Evolutionary conservation across 2,113 vertebrate species (phyloP).

Genomic region (Larimichthys crocea): DNA sequence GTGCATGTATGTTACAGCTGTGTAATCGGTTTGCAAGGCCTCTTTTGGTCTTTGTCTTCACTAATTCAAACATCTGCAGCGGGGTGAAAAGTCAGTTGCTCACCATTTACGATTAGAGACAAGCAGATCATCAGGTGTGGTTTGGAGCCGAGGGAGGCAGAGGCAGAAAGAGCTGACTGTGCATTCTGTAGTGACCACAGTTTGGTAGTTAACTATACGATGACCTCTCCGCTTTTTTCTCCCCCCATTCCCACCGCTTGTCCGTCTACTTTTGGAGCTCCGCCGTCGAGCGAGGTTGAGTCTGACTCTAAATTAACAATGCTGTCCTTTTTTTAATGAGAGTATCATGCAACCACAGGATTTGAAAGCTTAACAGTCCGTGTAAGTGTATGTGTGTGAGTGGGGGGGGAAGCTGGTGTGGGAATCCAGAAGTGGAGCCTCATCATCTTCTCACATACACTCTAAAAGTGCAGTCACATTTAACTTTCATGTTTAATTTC

Average conservation of each 20-base stretch:
- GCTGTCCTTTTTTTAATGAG: constrained; percentile 18
- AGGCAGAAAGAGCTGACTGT: constrained; percentile 58
- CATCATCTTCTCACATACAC: neutral
- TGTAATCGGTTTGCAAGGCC: neutral
- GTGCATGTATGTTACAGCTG: constrained; percentile 21
- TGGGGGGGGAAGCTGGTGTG: too few relatives aligned
- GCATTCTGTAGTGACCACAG: constrained; percentile 57
- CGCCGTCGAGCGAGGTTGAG: constrained; percentile 13
- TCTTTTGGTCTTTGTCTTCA: constrained; percentile 17
- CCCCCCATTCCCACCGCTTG: constrained; percentile 15
- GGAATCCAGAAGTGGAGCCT: neutral
- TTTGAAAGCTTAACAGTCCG: neutral
- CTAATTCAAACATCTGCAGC: neutral
- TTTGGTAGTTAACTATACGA: constrained; percentile 49
- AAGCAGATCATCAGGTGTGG: constrained; percentile 45
- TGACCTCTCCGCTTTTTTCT: constrained; percentile 14
- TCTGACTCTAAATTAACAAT: constrained; percentile 21
- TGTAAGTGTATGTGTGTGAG: neutral
- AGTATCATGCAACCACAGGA: constrained; percentile 1
- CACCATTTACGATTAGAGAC: constrained; percentile 6
- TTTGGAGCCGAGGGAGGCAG: constrained; percentile 30
- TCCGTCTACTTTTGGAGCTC: constrained; percentile 32
- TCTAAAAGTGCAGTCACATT: neutral
- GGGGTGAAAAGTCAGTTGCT: constrained; percentile 25
- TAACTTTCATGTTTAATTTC: constrained; percentile 3